Percentiles rank a stretch among this genome's conserved stretches.
These are phyloP conservation scores for Oreochromis grahami DNA, from an alignment of 2,797 vertebrate species.

Conservation along the genomic window DNA sequence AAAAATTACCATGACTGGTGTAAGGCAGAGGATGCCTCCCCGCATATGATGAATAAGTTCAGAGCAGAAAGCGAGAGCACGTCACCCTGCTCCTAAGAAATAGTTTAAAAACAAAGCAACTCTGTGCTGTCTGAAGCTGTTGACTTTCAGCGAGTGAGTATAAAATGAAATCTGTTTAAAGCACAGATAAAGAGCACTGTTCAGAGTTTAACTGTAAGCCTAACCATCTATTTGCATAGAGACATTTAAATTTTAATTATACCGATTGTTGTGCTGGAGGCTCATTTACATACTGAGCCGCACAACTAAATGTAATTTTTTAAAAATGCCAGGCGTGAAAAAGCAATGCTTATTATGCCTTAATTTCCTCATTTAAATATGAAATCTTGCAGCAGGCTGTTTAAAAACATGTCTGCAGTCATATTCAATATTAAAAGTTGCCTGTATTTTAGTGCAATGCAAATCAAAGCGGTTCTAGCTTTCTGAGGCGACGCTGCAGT, in stretches of 20 bases:
- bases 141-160: background rate
- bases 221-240: slow-evolving; percentile 34
- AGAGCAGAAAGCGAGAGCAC: background rate
- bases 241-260: slow-evolving; percentile 33
- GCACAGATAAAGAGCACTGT: background rate
- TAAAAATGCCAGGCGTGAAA: background rate
- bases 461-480: slow-evolving; percentile 18
- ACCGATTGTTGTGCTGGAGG: slow-evolving; percentile 2
- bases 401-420: slow-evolving; percentile 8
- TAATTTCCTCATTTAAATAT: slow-evolving; percentile 14
- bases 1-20: slow-evolving; percentile 55
- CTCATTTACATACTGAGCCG: slow-evolving; percentile 17
- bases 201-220: slow-evolving; percentile 31
- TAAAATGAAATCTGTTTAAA: slow-evolving; percentile 15
- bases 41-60: slow-evolving; percentile 56
- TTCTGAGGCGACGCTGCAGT: background rate
- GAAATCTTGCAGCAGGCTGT: background rate
- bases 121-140: background rate
- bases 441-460: background rate
- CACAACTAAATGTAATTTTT: slow-evolving; percentile 16
- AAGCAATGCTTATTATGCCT: slow-evolving; percentile 1
- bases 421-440: slow-evolving; percentile 15
- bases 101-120: slow-evolving; percentile 8
- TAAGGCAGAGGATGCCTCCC: slow-evolving; percentile 38
- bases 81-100: background rate